These are phyloP conservation scores for Diachasma alloeum DNA, from an alignment of 1,140 invertebrate species.

Conservation along the genomic window DNA sequence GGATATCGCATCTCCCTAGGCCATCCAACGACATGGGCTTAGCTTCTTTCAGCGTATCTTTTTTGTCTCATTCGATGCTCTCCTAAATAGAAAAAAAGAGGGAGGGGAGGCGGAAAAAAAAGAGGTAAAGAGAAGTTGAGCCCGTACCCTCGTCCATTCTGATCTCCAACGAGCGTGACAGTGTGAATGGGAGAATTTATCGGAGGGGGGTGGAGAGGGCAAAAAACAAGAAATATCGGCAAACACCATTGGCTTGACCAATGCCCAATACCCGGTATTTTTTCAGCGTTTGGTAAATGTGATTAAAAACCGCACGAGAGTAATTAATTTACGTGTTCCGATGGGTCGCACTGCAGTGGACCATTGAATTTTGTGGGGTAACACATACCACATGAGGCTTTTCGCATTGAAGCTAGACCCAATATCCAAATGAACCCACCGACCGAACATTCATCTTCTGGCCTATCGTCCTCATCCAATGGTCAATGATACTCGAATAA, in stretches of 20 bases:
- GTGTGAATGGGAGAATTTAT: neutral
- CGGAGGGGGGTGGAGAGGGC: neutral
- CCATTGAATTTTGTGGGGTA: neutral
- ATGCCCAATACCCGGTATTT: neutral
- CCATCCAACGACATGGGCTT: constrained; percentile 24
- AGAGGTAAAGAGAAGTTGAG: neutral
- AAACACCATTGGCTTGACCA: neutral
- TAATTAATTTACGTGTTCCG: constrained; percentile 1
- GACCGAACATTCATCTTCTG: neutral
- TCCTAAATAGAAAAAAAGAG: neutral
- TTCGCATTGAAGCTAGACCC: neutral
- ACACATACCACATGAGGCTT: neutral
- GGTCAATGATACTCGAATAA: neutral
- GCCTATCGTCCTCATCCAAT: neutral
- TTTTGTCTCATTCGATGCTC: constrained; percentile 22
- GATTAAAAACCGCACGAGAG: neutral
- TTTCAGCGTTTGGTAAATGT: neutral
- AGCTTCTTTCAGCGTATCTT: constrained; percentile 25
- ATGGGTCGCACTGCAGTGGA: neutral
- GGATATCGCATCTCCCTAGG: constrained; percentile 14
- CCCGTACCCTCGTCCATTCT: constrained; percentile 5
- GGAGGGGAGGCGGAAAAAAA: neutral
- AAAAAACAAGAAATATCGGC: neutral
- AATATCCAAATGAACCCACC: neutral
- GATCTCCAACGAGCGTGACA: neutral